These are phyloP conservation scores for Orthonevra nobilis DNA, from an alignment of 2,888 invertebrate species.

Conservation along the genomic window DNA sequence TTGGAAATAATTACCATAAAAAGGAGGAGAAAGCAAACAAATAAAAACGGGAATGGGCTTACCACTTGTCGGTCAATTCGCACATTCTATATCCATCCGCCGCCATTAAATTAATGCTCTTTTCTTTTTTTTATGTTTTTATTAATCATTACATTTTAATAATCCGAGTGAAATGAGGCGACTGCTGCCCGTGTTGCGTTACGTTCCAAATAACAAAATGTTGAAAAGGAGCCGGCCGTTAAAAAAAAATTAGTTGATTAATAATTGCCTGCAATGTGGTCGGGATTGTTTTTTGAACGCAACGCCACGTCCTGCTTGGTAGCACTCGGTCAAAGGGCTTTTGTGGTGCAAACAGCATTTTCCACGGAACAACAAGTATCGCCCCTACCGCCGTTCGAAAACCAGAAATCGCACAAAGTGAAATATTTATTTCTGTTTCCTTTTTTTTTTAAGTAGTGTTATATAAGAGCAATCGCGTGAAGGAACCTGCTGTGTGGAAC, in stretches of 20 bases:
- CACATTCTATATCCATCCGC: conserved; percentile 39
- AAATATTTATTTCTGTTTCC: background rate
- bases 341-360: conserved; percentile 9
- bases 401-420: conserved; percentile 1
- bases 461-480: too few relatives aligned
- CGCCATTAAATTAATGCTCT: conserved; percentile 46
- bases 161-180: conserved; percentile 34
- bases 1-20: conserved; percentile 63
- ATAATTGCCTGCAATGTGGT: conserved; percentile 52
- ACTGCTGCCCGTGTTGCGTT: background rate
- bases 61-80: conserved; percentile 60
- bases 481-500: too few relatives aligned
- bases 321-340: conserved; percentile 12
- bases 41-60: background rate
- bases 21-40: conserved; percentile 30
- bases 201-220: background rate
- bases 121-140: too few relatives aligned
- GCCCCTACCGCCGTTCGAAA: too few relatives aligned
- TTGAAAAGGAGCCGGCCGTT: background rate
- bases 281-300: conserved; percentile 20
- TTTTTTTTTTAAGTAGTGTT: too few relatives aligned
- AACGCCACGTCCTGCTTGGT: conserved; percentile 9
- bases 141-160: conserved; percentile 54
- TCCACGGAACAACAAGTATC: background rate
- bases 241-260: conserved; percentile 39